Evolutionary conservation across 2,888 invertebrate genomes (phyloP).

Genomic region (Glaucopsyche alexis): DNA sequence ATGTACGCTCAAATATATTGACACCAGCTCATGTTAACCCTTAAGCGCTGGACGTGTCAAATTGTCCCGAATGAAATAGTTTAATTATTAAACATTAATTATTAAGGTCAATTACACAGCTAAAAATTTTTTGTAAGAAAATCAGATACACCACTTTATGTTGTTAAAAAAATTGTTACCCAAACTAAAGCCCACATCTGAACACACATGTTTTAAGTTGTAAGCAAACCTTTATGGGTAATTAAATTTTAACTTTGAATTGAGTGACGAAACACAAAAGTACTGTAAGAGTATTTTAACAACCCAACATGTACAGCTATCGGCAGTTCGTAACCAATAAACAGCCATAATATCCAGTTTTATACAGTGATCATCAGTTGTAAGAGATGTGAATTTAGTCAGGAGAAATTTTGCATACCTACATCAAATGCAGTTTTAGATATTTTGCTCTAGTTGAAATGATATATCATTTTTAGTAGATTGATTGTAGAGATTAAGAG

Average conservation of each 20-base stretch:
- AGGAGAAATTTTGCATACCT: no score
- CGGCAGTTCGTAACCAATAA: not conserved
- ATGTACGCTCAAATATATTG: constrained; percentile 16
- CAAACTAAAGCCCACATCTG: constrained; percentile 12
- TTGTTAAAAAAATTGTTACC: not conserved
- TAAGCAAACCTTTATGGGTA: constrained; percentile 26
- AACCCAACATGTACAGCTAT: not conserved
- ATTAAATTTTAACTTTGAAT: constrained; percentile 18
- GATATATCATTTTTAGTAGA: no score
- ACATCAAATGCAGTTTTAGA: no score
- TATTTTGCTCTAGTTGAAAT: no score
- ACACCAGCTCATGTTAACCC: constrained; percentile 16
- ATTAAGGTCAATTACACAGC: not conserved
- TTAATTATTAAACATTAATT: not conserved
- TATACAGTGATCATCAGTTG: not conserved
- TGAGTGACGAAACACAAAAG: constrained; percentile 26
- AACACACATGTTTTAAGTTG: constrained; percentile 11
- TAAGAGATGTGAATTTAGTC: not conserved
- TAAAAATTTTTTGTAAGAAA: not conserved
- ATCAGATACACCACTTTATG: not conserved
- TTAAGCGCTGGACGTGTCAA: not conserved
- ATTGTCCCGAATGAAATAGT: not conserved
- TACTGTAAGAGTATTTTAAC: not conserved
- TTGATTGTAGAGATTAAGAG: no score
- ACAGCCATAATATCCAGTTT: not conserved